These are phyloP conservation scores for Abscondita cerata DNA, from an alignment of 2,888 invertebrate genomes.

Conservation along the genomic window DNA sequence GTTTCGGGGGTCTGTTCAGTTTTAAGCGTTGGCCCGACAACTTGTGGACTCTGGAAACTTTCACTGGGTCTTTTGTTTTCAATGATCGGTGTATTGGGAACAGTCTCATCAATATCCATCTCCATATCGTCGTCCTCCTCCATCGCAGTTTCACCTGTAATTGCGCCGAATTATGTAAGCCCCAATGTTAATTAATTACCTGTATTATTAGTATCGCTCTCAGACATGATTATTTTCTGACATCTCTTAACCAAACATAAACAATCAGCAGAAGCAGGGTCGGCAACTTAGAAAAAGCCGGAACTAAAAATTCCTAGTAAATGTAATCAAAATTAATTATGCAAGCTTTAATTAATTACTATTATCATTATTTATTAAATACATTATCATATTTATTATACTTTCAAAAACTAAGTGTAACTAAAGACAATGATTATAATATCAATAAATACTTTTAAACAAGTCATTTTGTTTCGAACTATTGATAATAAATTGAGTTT, in stretches of 20 bases:
- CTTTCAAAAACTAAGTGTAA: too few species aligned
- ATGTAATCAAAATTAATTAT: too few species aligned
- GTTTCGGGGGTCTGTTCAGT: neutral
- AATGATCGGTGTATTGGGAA: constrained; percentile 49
- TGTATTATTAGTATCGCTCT: neutral
- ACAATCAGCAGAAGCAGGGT: neutral
- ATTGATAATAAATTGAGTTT: too few species aligned
- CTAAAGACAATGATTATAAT: too few species aligned
- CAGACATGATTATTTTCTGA: neutral
- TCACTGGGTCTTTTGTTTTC: constrained; percentile 39
- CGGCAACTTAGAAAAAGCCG: neutral
- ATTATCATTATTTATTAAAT: too few species aligned
- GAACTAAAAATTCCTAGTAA: too few species aligned
- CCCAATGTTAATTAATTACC: neutral
- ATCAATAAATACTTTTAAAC: too few species aligned
- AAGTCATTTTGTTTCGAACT: too few species aligned
- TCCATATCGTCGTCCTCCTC: constrained; percentile 32
- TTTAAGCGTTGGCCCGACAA: neutral
- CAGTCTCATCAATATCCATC: constrained; percentile 53
- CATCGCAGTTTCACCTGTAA: constrained; percentile 6
- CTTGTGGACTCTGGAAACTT: neutral
- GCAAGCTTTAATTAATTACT: too few species aligned
- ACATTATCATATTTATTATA: too few species aligned
- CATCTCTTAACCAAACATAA: too few species aligned
- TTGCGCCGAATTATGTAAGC: too few species aligned